Evolutionary conservation across 1,140 invertebrate species (phyloP).

Genomic region (Bombus balteatus): DNA sequence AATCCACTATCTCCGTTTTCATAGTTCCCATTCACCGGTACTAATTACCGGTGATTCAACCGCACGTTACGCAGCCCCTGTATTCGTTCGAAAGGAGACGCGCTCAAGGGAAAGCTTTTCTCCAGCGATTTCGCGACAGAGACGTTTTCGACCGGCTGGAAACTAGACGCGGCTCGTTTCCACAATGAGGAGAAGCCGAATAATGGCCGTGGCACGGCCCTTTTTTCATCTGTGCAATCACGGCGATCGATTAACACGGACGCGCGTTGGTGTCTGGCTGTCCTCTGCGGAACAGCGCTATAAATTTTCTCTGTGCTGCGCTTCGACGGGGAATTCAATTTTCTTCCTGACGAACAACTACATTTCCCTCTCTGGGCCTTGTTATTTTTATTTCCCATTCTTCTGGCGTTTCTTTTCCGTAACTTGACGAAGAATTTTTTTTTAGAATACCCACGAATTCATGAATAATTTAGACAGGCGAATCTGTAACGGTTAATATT

Average conservation of each 20-base stretch:
- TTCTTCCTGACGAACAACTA: constrained; percentile 71
- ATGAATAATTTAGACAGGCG: no score
- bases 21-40: constrained; percentile 32
- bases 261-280: constrained; percentile 45
- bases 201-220: constrained; percentile 50
- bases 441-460: no score
- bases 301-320: constrained; percentile 70
- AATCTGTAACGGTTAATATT: no score
- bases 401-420: neutral
- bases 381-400: constrained; percentile 45
- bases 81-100: constrained; percentile 9
- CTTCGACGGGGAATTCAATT: constrained; percentile 72
- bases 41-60: constrained; percentile 45
- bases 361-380: constrained; percentile 31
- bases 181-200: constrained; percentile 55
- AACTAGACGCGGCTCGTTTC: constrained; percentile 18
- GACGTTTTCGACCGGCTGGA: neutral
- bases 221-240: constrained; percentile 55
- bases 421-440: neutral
- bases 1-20: constrained; percentile 33
- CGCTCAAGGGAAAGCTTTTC: neutral
- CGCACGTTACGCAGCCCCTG: constrained; percentile 13
- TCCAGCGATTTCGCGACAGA: neutral
- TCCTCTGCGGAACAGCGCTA: constrained; percentile 58
- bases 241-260: constrained; percentile 63